Base-by-base conservation (phyloP, 2,888 invertebrate genomes). In the Eupeodes luniger region DNA sequence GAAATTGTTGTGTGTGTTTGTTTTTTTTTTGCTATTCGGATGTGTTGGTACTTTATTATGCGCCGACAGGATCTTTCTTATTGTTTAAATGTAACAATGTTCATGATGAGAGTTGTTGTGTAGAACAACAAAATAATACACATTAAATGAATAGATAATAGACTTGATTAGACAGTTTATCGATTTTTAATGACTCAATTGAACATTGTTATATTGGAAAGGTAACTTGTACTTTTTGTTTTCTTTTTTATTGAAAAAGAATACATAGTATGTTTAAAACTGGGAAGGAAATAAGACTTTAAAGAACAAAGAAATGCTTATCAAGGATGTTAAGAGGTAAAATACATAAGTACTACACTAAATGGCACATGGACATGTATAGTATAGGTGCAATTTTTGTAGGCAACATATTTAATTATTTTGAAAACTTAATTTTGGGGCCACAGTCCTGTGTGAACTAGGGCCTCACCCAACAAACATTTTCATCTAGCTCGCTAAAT, bases 141-240 rank as follows among this genome's bases (percentile, higher is more conserved):
- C 67, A 84, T 77, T 81, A 81, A 84, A 81, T 87, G 84, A 84
- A 87, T 81, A 77, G 77, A 67, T 84, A 87, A 84, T 87, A 84
- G 72, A 57, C 61, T 81, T 76, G 67, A 66, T 84, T 87, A 76
- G 77, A 74, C 36, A 62, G 61, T 80, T 77, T 84, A 87, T 84
- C 84, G 76, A 77, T 84, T 74, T 80, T 87, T 76, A 77, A 84
- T 87, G 74, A 81, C 40, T 76, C 87, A 83, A 83, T 80, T 87
- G 36, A 59, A 61, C 66, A 72, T 66, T 59, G 12, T 19, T n/a
- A 34, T 57, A 11, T 47, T 47, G 11, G 47, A 12, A 10, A 27
- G 19, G 12, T 57, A 1, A 4, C 12, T 2, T 5, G 5, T 12
- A 3, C 3, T 14, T 12, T 12, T 12, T 16, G 16, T 19, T 19